A percentile compares a stretch with the other conserved stretches of the same genome.
Evolutionary conservation across 2,113 vertebrate species (phyloP).

Genomic region (Serinus canaria): DNA sequence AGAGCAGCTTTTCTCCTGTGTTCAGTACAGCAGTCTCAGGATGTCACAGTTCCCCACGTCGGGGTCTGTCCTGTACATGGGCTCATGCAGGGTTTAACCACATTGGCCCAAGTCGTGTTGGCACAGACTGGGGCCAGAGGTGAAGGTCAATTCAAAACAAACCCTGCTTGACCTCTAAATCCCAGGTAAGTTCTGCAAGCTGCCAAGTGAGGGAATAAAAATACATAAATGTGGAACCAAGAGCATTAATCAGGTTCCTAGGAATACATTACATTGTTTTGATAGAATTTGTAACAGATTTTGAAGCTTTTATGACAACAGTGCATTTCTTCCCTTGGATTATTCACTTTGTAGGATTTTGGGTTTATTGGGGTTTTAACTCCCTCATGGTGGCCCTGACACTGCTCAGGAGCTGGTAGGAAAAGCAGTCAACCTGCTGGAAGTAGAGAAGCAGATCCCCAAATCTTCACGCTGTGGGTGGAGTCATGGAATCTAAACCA

Average conservation of each 20-base stretch:
- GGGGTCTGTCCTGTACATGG: background rate
- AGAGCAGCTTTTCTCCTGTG: background rate
- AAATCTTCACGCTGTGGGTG: background rate
- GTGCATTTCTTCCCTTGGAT: background rate
- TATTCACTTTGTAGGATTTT: background rate
- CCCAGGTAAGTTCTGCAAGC: background rate
- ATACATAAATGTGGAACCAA: background rate
- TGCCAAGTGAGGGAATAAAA: background rate
- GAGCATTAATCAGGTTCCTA: background rate
- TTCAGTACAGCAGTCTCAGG: background rate
- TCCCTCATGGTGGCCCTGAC: background rate
- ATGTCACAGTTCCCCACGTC: rapidly evolving
- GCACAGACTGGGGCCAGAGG: background rate
- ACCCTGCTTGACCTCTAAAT: background rate
- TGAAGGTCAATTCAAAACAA: background rate
- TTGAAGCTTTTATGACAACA: background rate
- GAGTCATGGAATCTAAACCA: background rate
- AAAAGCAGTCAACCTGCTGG: background rate
- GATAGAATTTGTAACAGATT: background rate
- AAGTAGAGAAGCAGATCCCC: background rate
- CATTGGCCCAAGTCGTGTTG: rapidly evolving
- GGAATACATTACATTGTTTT: background rate
- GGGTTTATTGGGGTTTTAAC: background rate
- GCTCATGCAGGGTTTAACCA: background rate
- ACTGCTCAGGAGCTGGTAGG: background rate